Percentiles rank a stretch among this genome's conserved stretches.
These are phyloP conservation scores for Helogale parvula DNA, from an alignment of 2,113 vertebrate genomes.

Conservation along the genomic window DNA sequence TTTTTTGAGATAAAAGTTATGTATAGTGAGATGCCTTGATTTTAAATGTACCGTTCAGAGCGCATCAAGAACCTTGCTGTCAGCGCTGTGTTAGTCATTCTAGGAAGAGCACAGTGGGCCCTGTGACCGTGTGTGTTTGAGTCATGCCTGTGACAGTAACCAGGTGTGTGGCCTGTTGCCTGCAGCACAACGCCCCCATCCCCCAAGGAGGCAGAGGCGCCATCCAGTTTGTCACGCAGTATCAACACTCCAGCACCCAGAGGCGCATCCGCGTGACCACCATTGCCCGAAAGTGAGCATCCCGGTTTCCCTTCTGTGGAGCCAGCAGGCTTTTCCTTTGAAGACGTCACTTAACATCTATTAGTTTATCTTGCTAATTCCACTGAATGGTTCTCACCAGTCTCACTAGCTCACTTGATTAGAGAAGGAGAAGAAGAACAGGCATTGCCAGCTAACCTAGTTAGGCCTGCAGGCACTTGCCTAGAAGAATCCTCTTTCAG, in stretches of 20 bases:
- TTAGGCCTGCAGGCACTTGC: not conserved
- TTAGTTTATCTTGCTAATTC: not conserved
- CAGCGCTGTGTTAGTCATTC: not conserved
- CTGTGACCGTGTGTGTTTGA: not conserved
- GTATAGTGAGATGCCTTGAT: not conserved
- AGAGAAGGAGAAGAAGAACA: not conserved
- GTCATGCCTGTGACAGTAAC: not conserved
- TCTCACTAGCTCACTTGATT: not conserved
- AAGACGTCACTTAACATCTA: not conserved
- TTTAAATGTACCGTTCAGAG: not conserved
- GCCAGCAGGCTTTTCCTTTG: not conserved
- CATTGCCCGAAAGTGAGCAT: slow-evolving; percentile 95
- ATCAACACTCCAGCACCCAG: slow-evolving; percentile 96
- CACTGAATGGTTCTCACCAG: not conserved
- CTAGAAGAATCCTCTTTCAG: not conserved
- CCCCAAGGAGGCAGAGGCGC: slow-evolving; percentile 96
- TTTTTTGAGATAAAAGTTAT: not conserved
- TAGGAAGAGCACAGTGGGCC: not conserved
- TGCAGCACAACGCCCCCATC: slow-evolving; percentile 95
- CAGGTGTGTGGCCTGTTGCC: not conserved
- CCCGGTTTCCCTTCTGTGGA: not conserved
- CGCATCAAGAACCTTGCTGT: not conserved
- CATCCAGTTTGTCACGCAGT: slow-evolving; percentile 96
- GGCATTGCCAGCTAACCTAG: not conserved
- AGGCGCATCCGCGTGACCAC: slow-evolving; percentile 95